Evolutionary conservation across 2,113 vertebrate species (phyloP).

Genomic region (Tachycineta bicolor): DNA sequence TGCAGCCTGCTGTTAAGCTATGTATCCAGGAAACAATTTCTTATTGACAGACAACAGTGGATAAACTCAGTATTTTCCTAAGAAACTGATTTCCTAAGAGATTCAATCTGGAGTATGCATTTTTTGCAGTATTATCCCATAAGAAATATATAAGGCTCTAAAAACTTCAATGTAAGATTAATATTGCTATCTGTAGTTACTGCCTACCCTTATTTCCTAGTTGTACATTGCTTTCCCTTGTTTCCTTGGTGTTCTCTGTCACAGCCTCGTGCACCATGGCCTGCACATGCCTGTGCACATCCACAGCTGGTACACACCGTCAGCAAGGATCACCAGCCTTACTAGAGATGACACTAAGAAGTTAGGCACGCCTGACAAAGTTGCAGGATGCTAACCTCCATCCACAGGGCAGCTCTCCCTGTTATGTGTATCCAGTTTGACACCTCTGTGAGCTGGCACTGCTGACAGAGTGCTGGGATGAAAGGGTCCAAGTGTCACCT

Average conservation of each 20-base stretch:
- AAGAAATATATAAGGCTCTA: neutral
- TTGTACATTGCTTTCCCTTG: accelerated
- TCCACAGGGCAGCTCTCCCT: neutral
- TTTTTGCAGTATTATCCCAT: neutral
- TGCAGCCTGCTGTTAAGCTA: neutral
- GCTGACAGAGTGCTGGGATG: neutral
- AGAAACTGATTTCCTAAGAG: neutral
- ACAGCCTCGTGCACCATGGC: accelerated
- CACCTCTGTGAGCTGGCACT: neutral
- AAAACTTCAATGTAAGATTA: neutral
- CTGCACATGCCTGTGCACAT: accelerated
- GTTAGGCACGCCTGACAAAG: neutral
- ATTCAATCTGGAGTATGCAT: neutral
- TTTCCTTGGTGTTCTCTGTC: neutral
- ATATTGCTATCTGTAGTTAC: neutral
- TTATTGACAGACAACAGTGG: neutral
- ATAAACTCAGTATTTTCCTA: neutral
- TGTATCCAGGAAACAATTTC: neutral
- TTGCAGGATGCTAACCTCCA: neutral
- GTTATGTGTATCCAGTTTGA: neutral
- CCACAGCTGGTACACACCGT: accelerated
- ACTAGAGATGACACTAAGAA: neutral
- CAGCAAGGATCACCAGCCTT: neutral
- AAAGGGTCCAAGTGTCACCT: neutral
- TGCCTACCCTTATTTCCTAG: neutral